Conservation (phyloP, 37 sponge, comb jelly and placozoan genomes). For the Cliona cf. orientalis region DNA sequence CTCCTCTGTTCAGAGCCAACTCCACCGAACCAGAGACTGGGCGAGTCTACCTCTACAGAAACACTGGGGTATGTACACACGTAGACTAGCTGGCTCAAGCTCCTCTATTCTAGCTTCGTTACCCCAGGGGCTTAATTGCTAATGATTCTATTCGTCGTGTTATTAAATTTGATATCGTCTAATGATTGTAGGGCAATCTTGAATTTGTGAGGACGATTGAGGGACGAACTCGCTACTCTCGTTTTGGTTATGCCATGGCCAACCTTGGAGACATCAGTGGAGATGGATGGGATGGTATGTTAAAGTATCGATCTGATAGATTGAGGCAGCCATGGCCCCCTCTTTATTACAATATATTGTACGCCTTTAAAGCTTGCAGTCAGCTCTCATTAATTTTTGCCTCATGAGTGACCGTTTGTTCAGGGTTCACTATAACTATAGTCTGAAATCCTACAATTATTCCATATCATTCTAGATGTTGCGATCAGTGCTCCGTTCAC, state of each 20-base stretch:
- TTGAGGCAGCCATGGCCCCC: neutral
- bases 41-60: constrained; percentile 68
- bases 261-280: constrained; percentile 80
- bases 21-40: constrained; percentile 64
- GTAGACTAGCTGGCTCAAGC: neutral
- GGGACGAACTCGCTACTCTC: constrained; percentile 8
- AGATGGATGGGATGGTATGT: constrained; percentile 73
- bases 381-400: no score
- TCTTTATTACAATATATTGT: neutral
- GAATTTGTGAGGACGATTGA: neutral
- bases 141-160: neutral
- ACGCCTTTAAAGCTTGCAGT: no score
- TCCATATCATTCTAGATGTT: no score
- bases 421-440: neutral
- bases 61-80: constrained; percentile 48
- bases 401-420: no score
- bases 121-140: neutral
- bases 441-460: neutral
- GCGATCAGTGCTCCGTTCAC: constrained; percentile 91
- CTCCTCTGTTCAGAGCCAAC: constrained; percentile 52
- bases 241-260: constrained; percentile 87
- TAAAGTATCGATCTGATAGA: neutral
- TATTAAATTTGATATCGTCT: neutral
- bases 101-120: neutral
- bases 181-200: constrained; percentile 39